A percentile compares a stretch with the other conserved stretches of the same genome.
Evolutionary conservation across 1,140 invertebrate genomes (phyloP).

Genomic region (Ceratina australensis): DNA sequence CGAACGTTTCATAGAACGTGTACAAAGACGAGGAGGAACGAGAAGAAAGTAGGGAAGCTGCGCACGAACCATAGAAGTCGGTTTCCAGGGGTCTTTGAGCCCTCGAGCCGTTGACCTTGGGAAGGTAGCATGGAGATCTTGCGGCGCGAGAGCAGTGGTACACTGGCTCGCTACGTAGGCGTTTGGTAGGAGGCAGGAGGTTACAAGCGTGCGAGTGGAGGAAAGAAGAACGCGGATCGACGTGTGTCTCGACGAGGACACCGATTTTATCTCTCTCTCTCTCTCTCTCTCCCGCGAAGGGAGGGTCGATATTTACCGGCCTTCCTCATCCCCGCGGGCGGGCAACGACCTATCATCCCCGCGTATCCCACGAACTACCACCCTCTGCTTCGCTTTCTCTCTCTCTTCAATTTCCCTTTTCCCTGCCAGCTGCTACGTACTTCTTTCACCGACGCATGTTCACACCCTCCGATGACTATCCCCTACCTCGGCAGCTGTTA

Average conservation of each 20-base stretch:
- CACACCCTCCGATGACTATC: not conserved
- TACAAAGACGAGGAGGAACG: not conserved
- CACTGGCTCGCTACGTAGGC: slow-evolving; percentile 48
- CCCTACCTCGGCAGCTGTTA: slow-evolving; percentile 2
- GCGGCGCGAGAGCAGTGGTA: slow-evolving; percentile 57
- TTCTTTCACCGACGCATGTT: not conserved
- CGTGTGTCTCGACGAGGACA: slow-evolving; percentile 69
- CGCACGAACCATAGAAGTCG: slow-evolving; percentile 41
- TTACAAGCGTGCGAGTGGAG: slow-evolving; percentile 53
- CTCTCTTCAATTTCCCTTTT: slow-evolving; percentile 1
- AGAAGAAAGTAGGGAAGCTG: slow-evolving; percentile 28
- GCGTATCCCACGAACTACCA: slow-evolving; percentile 9
- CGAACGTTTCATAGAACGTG: not conserved
- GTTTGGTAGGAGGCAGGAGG: slow-evolving; percentile 56
- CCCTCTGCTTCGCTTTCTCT: slow-evolving; percentile 32
- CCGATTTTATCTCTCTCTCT: slow-evolving; percentile 24
- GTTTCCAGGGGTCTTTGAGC: slow-evolving; percentile 60
- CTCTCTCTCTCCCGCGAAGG: slow-evolving; percentile 41
- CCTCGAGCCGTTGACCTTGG: slow-evolving; percentile 67
- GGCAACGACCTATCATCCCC: slow-evolving; percentile 71
- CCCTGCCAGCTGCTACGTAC: not conserved
- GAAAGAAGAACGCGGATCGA: slow-evolving; percentile 52
- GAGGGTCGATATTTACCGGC: slow-evolving; percentile 76
- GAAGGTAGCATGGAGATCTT: slow-evolving; percentile 63
- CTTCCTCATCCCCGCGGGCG: slow-evolving; percentile 58